phyloP scores from a whole-genome alignment of 1,140 invertebrate genomes.

The Papilio aristodemus region DNA sequence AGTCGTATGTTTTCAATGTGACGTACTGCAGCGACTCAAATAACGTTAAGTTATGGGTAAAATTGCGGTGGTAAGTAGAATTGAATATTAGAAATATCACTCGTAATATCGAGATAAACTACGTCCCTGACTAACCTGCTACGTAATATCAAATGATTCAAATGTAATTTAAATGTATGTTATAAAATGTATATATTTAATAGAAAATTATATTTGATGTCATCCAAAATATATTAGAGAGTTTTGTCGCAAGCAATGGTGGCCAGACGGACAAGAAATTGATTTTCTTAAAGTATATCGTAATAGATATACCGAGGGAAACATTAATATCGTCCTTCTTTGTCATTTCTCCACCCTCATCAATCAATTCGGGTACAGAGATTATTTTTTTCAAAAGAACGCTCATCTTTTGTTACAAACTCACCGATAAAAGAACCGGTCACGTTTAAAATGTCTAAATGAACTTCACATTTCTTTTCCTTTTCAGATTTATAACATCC shows the following conservation, averaged over 20 bases:
- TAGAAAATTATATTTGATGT: not conserved
- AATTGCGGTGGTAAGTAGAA: too few relatives aligned
- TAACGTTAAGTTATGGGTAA: too few relatives aligned
- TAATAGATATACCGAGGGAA: conserved; percentile 19
- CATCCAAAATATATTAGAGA: not conserved
- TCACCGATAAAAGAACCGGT: not conserved
- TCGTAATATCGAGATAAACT: too few relatives aligned
- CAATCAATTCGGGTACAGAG: conserved; percentile 21
- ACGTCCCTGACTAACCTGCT: too few relatives aligned
- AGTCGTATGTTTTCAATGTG: too few relatives aligned
- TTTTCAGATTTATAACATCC: not conserved
- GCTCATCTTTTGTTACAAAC: conserved; percentile 21
- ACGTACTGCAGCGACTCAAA: too few relatives aligned
- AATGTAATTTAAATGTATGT: too few relatives aligned
- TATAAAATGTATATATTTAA: too few relatives aligned
- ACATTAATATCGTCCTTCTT: conserved; percentile 23
- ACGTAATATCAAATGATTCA: too few relatives aligned
- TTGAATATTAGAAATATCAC: too few relatives aligned
- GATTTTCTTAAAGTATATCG: conserved; percentile 16
- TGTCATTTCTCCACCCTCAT: conserved; percentile 29
- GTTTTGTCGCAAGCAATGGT: not conserved
- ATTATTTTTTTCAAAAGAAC: conserved; percentile 22
- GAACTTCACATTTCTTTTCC: not conserved
- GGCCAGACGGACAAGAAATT: conserved; percentile 5
- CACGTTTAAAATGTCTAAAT: conserved; percentile 17